A percentile compares a stretch with the other conserved stretches of the same genome.
Conservation (phyloP, 2,888 invertebrate species). For the Sminthurinus aureus region DNA sequence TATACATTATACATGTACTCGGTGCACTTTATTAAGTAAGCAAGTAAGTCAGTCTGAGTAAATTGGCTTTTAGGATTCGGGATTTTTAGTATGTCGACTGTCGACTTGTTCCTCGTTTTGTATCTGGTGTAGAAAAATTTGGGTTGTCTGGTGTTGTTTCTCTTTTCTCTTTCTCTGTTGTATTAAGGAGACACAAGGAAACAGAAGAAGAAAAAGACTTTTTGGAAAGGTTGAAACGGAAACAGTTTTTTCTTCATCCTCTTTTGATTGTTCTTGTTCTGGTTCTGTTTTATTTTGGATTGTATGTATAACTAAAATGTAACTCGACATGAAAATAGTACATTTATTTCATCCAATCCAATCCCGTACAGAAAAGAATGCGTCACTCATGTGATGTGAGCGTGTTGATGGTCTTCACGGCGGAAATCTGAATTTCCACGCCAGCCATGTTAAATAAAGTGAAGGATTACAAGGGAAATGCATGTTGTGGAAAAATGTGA, state of each 20-base stretch:
- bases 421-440: constrained; percentile 18
- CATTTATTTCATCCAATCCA: constrained; percentile 26
- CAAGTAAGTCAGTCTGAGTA: neutral
- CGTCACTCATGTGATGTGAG: constrained; percentile 16
- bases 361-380: constrained; percentile 11
- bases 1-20: neutral
- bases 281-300: no score
- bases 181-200: neutral
- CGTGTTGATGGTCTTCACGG: constrained; percentile 20
- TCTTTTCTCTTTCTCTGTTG: neutral
- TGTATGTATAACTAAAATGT: neutral
- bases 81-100: neutral
- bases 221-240: constrained; percentile 21
- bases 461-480: neutral
- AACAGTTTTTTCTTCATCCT: constrained; percentile 1
- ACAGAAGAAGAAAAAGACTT: neutral
- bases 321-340: neutral
- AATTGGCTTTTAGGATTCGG: neutral
- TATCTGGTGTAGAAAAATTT: neutral
- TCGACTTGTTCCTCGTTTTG: neutral
- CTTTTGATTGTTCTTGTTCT: neutral
- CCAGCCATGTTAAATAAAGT: neutral
- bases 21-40: neutral
- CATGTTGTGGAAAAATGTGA: constrained; percentile 1
- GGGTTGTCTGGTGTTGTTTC: neutral